phyloP scores from a whole-genome alignment of 2,113 vertebrate genomes.

The Camelus dromedarius region DNA sequence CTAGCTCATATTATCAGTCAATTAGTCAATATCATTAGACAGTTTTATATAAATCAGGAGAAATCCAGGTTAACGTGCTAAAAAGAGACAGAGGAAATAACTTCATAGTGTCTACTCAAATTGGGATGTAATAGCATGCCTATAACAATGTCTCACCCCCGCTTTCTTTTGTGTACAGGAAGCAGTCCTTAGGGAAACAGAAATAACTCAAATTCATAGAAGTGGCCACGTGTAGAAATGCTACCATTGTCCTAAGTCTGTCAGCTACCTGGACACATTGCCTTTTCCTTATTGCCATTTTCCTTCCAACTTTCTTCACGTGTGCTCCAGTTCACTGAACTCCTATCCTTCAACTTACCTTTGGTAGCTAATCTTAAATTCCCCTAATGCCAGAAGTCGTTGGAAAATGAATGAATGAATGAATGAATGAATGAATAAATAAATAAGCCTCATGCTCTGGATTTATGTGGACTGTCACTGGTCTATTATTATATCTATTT shows the following conservation, averaged over 20 bases:
- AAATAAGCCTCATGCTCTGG: background rate
- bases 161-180: background rate
- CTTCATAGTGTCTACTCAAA: background rate
- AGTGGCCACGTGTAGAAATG: background rate
- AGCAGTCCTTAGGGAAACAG: background rate
- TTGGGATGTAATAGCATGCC: background rate
- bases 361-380: background rate
- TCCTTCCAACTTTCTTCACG: background rate
- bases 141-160: background rate
- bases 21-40: background rate
- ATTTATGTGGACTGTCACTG: background rate
- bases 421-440: too few species aligned
- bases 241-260: accelerated
- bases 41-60: background rate
- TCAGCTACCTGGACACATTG: background rate
- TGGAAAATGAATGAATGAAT: background rate
- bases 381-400: background rate
- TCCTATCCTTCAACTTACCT: background rate
- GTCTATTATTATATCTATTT: background rate
- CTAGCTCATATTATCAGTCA: background rate
- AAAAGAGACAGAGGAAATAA: background rate
- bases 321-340: background rate
- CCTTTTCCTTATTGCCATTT: background rate
- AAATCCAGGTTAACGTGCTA: background rate
- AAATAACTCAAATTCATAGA: background rate